phyloP scores from a whole-genome alignment of 2,888 invertebrate species.

The Erebia aethiops region DNA sequence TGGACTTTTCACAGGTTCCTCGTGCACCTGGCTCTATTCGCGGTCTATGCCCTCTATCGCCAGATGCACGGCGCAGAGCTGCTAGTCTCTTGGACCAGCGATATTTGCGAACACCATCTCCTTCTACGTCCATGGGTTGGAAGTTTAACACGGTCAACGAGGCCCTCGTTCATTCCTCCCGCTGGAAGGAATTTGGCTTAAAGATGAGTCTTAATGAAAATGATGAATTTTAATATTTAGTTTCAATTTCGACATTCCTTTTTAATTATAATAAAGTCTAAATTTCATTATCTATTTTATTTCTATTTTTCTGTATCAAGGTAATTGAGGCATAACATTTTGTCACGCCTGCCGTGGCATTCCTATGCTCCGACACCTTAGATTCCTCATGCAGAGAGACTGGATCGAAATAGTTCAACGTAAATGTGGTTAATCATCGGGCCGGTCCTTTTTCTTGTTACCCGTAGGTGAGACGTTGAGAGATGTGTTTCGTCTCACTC shows the following conservation, averaged over 20 bases:
- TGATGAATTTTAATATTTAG: constrained; percentile 31
- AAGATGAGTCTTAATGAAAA: constrained; percentile 42
- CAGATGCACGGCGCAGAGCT: constrained; percentile 61
- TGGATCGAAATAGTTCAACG: constrained; percentile 80
- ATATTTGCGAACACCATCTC: constrained; percentile 54
- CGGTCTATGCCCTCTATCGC: constrained; percentile 63
- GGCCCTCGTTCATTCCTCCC: constrained; percentile 62
- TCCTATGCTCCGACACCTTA: constrained; percentile 54
- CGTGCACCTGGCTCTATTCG: constrained; percentile 50
- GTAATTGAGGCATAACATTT: neutral
- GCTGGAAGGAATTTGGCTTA: constrained; percentile 65
- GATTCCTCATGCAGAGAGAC: constrained; percentile 58
- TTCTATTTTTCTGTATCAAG: neutral
- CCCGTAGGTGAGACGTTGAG: constrained; percentile 50
- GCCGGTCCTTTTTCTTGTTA: constrained; percentile 61
- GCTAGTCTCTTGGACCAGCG: constrained; percentile 63
- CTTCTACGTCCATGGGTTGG: constrained; percentile 56
- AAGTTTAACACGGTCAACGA: constrained; percentile 76
- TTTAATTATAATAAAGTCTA: constrained; percentile 14
- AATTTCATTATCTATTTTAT: neutral
- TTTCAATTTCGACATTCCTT: constrained; percentile 10
- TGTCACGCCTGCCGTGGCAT: constrained; percentile 36
- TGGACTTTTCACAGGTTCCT: constrained; percentile 49
- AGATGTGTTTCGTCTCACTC: constrained; percentile 64
- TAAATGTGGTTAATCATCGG: constrained; percentile 78